Conservation (phyloP, 2,113 vertebrate genomes). For the Callipepla californica region DNA sequence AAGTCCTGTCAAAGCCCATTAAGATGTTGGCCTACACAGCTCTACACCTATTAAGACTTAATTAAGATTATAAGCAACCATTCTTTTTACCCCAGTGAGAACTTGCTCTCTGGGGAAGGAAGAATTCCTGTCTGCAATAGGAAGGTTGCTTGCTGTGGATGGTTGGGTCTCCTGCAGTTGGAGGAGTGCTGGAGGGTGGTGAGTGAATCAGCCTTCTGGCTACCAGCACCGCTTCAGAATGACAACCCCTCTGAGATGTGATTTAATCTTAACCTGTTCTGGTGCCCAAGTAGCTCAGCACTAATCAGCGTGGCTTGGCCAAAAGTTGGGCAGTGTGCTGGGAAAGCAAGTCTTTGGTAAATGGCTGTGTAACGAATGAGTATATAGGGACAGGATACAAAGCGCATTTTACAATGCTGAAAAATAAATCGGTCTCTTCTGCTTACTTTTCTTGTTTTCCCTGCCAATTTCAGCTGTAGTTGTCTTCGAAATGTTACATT, state of each 20-base stretch:
- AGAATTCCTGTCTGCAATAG: not conserved
- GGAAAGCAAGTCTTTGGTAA: not conserved
- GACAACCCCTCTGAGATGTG: not conserved
- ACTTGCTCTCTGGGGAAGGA: not conserved
- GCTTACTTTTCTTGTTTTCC: not conserved
- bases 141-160: not conserved
- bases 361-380: not conserved
- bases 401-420: not conserved
- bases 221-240: rapidly evolving
- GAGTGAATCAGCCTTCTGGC: not conserved
- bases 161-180: not conserved
- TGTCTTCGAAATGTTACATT: not conserved
- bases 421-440: not conserved
- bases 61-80: not conserved
- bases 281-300: not conserved
- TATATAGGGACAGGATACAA: not conserved
- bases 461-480: not conserved
- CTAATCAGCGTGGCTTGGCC: not conserved
- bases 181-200: not conserved
- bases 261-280: not conserved
- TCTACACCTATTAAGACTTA: not conserved
- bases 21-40: not conserved
- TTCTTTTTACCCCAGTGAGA: not conserved
- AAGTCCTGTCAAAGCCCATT: not conserved
- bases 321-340: not conserved